These are phyloP conservation scores for Notiomystis cincta DNA, from an alignment of 2,113 vertebrate species.

Conservation along the genomic window DNA sequence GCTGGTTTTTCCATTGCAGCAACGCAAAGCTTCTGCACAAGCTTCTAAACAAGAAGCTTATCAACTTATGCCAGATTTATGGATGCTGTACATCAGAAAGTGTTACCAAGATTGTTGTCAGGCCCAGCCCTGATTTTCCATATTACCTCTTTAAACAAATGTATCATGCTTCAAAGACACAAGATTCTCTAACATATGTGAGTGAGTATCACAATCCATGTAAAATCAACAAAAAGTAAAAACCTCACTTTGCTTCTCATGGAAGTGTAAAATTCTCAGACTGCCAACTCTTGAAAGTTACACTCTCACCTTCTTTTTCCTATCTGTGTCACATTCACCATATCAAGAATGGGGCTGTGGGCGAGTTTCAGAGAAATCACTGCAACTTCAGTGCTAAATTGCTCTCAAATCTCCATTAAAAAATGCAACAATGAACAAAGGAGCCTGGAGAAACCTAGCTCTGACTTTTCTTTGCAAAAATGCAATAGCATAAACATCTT, in stretches of 20 bases:
- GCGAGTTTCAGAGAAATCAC: not conserved
- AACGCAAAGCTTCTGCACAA: not conserved
- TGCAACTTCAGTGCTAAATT: not conserved
- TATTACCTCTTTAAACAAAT: not conserved
- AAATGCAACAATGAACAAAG: not conserved
- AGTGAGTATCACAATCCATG: not conserved
- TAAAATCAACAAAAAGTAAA: not conserved
- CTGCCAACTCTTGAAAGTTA: not conserved
- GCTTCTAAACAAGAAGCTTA: not conserved
- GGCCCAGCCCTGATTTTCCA: not conserved
- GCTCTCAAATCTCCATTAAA: not conserved
- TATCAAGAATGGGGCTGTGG: not conserved
- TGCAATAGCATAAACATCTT: not conserved
- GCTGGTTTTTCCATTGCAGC: not conserved
- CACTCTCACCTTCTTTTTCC: not conserved
- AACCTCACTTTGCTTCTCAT: accelerated
- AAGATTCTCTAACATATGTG: not conserved
- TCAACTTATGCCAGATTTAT: not conserved
- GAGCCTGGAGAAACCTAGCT: not conserved
- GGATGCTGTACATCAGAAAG: not conserved
- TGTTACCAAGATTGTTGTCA: not conserved
- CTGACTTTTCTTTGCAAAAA: not conserved
- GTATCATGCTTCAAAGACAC: not conserved
- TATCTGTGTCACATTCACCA: not conserved
- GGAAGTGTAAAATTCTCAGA: not conserved